These are phyloP conservation scores for Montipora efflorescens DNA, from an alignment of 64 coral and sea anemone species.

Conservation along the genomic window DNA sequence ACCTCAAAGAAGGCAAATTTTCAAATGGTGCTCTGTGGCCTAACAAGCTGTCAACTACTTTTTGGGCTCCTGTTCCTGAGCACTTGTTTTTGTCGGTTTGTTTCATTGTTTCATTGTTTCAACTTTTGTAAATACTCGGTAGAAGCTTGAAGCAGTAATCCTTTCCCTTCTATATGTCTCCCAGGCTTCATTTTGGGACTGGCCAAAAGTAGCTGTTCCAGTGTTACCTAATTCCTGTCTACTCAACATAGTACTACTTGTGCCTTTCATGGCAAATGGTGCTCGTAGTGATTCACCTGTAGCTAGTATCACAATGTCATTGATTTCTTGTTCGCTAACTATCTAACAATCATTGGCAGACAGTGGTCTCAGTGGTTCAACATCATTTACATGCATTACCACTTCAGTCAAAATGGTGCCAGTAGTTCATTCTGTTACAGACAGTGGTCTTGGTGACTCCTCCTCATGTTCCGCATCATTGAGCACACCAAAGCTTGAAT, in stretches of 20 bases:
- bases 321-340: too few relatives aligned
- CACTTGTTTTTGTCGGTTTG: too few relatives aligned
- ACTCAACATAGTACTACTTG: too few relatives aligned
- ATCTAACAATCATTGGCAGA: too few relatives aligned
- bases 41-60: slow-evolving; percentile 9
- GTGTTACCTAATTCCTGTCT: neutral
- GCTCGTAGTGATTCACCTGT: too few relatives aligned
- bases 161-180: slow-evolving; percentile 23
- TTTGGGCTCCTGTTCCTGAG: neutral
- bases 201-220: slow-evolving; percentile 51
- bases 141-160: slow-evolving; percentile 76
- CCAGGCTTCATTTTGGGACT: slow-evolving; percentile 46
- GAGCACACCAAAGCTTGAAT: slow-evolving; percentile 42
- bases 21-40: neutral
- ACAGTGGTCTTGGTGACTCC: neutral
- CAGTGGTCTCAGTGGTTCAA: too few relatives aligned
- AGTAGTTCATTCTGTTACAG: too few relatives aligned
- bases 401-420: too few relatives aligned
- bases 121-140: slow-evolving; percentile 66
- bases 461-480: slow-evolving; percentile 8
- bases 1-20: slow-evolving; percentile 51
- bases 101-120: slow-evolving; percentile 33
- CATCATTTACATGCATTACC: too few relatives aligned
- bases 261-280: too few relatives aligned
- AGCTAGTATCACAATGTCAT: too few relatives aligned